Conservation (phyloP, 2,113 vertebrate species). For the Phocoena phocoena region DNA sequence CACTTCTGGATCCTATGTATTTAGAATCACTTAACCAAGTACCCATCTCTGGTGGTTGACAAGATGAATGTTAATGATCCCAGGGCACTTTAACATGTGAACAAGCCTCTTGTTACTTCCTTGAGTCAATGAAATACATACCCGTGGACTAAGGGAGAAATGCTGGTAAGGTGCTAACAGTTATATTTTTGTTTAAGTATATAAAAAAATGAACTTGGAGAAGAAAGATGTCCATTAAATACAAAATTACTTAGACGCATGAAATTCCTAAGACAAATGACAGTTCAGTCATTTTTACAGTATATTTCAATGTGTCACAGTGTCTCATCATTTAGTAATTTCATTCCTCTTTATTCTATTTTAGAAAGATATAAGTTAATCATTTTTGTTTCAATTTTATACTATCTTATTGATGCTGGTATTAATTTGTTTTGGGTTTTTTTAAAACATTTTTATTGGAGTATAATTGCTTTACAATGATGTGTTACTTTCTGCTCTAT, state of each 20-base stretch:
- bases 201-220: background rate
- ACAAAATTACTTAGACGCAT: background rate
- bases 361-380: background rate
- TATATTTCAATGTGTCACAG: background rate
- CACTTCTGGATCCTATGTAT: background rate
- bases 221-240: background rate
- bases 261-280: background rate
- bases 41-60: background rate
- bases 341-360: background rate
- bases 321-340: background rate
- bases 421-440: background rate
- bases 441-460: too few relatives aligned
- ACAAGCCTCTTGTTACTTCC: background rate
- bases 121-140: background rate
- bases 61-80: constrained; percentile 7
- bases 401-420: background rate
- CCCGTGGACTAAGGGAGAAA: background rate
- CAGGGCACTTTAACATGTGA: background rate
- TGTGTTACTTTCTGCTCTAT: too few relatives aligned
- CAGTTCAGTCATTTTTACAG: background rate
- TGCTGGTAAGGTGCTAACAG: background rate
- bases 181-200: background rate
- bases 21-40: background rate
- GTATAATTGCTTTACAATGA: too few relatives aligned
- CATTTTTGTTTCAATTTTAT: background rate